A percentile compares a stretch with the other conserved stretches of the same genome.
These are phyloP conservation scores for Cygnus buccinator DNA, from an alignment of 2,113 vertebrate species.

Conservation along the genomic window DNA sequence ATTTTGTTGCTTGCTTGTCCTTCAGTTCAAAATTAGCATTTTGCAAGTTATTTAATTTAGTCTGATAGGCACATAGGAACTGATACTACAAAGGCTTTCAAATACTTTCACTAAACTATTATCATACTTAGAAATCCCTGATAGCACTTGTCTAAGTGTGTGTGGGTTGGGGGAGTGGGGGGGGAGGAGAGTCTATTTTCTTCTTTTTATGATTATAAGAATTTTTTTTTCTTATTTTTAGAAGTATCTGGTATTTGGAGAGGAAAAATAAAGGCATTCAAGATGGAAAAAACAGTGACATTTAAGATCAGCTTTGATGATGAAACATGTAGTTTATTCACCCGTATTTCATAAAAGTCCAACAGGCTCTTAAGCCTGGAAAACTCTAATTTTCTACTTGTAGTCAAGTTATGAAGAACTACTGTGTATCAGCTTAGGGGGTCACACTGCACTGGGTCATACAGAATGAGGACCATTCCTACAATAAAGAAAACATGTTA, in stretches of 20 bases:
- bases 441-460: neutral
- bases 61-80: neutral
- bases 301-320: neutral
- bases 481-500: neutral
- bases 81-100: neutral
- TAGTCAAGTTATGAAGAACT: neutral
- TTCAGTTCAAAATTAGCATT: conserved; percentile 44
- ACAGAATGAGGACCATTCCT: neutral
- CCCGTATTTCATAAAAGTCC: neutral
- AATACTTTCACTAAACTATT: neutral
- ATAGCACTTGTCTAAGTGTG: neutral
- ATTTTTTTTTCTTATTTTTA: neutral
- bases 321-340: neutral
- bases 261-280: neutral
- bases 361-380: neutral
- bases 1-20: conserved; percentile 25
- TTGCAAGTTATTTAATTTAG: conserved; percentile 1
- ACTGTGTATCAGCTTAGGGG: neutral
- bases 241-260: neutral
- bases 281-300: neutral
- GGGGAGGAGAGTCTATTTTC: neutral
- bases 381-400: neutral
- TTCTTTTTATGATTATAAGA: neutral
- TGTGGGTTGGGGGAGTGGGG: neutral
- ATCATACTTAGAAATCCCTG: neutral